phyloP scores from a whole-genome alignment of 1,140 invertebrate species.

The Rhizoglyphus robini region DNA sequence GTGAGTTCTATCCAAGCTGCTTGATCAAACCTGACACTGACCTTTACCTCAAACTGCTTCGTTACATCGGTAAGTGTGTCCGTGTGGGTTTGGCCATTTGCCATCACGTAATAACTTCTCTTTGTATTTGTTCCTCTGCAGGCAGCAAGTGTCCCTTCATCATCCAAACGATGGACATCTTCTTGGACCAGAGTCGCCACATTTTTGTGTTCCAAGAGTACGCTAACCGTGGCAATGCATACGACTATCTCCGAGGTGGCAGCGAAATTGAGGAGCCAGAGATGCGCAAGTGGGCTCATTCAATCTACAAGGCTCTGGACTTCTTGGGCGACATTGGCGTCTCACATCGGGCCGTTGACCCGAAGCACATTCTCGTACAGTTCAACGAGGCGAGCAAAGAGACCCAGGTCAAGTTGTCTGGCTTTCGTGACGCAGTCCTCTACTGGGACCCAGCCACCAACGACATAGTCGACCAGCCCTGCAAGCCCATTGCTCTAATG shows the following conservation, averaged over 20 bases:
- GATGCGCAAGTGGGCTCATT: not conserved
- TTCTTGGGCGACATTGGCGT: too few species aligned
- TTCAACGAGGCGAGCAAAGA: not conserved
- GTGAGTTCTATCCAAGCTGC: not conserved
- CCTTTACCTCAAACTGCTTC: not conserved
- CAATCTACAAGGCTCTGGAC: too few species aligned
- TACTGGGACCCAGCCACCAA: not conserved
- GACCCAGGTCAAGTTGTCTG: not conserved
- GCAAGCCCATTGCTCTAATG: not conserved
- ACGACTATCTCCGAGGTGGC: too few species aligned
- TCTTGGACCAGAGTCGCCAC: not conserved
- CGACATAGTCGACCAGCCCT: not conserved
- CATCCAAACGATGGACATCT: too few species aligned
- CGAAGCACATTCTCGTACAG: constrained; percentile 5
- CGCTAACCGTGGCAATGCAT: not conserved
- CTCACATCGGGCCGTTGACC: not conserved
- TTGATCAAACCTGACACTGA: not conserved
- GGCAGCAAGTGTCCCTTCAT: not conserved
- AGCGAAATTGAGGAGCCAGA: not conserved
- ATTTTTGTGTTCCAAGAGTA: constrained; percentile 9
- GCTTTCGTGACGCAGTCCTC: not conserved
- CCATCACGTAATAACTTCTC: too few species aligned
- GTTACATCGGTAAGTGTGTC: not conserved
- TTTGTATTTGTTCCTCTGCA: not conserved
- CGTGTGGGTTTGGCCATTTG: too few species aligned